Percentiles rank a stretch among this genome's conserved stretches.
These are phyloP conservation scores for Branchinecta sandiegonensis DNA, from an alignment of 2,888 invertebrate species.

Conservation along the genomic window DNA sequence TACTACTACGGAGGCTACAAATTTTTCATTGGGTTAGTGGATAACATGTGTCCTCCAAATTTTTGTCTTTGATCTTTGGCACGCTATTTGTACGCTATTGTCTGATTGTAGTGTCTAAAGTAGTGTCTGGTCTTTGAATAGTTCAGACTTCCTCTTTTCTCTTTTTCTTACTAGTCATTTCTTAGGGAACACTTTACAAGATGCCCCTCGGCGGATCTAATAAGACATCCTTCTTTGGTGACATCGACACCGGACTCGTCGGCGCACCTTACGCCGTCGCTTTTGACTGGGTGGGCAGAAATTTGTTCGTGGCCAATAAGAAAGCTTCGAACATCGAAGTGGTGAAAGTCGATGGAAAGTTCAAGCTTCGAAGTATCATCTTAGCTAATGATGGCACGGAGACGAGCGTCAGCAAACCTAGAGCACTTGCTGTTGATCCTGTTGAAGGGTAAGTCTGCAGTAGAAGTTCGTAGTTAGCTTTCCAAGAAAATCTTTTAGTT, in stretches of 20 bases:
- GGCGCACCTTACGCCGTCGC: conserved; percentile 82
- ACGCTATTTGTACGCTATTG: too few relatives aligned
- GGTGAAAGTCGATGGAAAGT: conserved; percentile 66
- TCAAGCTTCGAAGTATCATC: conserved; percentile 66
- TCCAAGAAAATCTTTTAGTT: neutral
- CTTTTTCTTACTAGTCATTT: conserved; percentile 18
- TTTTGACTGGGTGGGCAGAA: conserved; percentile 92
- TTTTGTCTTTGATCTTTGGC: too few relatives aligned
- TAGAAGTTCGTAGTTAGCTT: neutral
- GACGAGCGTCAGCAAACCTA: conserved; percentile 72
- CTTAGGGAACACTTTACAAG: conserved; percentile 64
- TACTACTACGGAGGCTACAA: too few relatives aligned
- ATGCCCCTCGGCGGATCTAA: conserved; percentile 75
- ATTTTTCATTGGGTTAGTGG: too few relatives aligned
- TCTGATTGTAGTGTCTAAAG: too few relatives aligned
- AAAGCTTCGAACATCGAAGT: conserved; percentile 81
- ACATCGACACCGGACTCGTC: conserved; percentile 59
- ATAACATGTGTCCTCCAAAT: too few relatives aligned
- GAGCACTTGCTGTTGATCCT: conserved; percentile 75
- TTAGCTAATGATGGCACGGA: conserved; percentile 69
- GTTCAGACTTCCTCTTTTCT: too few relatives aligned
- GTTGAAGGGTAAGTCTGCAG: conserved; percentile 54
- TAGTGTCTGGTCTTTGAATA: too few relatives aligned
- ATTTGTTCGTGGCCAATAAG: conserved; percentile 80
- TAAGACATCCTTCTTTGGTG: conserved; percentile 61